Evolutionary conservation across 2,888 invertebrate species (phyloP).

Genomic region (Mythimna pallens): DNA sequence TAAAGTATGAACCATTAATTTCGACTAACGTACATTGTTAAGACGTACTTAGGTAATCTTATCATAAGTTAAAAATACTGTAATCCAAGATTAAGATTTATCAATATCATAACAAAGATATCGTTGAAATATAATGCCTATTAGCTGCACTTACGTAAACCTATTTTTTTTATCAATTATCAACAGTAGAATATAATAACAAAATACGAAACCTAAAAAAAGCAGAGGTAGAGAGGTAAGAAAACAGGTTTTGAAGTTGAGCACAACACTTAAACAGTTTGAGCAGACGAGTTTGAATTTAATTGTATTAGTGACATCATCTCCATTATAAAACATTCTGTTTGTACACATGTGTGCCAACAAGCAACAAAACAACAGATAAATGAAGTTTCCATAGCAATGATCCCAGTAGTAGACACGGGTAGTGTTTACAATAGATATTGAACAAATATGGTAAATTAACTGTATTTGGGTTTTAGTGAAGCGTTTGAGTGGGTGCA

Average conservation of each 20-base stretch:
- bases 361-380: constrained; percentile 60
- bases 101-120: constrained; percentile 51
- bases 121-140: constrained; percentile 52
- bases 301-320: constrained; percentile 76
- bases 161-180: constrained; percentile 45
- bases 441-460: constrained; percentile 54
- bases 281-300: constrained; percentile 58
- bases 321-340: constrained; percentile 65
- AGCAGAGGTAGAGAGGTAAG: constrained; percentile 45
- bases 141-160: constrained; percentile 51
- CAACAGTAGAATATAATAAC: constrained; percentile 53
- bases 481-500: constrained; percentile 51
- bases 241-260: constrained; percentile 75
- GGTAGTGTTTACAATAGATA: constrained; percentile 66
- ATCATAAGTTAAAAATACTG: constrained; percentile 44
- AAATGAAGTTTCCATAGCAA: constrained; percentile 60
- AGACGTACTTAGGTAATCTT: constrained; percentile 13
- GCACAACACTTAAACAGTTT: constrained; percentile 66
- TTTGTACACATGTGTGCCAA: constrained; percentile 56
- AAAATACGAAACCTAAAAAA: constrained; percentile 67
- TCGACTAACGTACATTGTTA: constrained; percentile 8
- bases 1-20: neutral
- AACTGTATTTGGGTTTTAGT: constrained; percentile 56
- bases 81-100: constrained; percentile 52
- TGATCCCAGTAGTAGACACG: constrained; percentile 67